Conservation (phyloP, 2,113 vertebrate genomes). For the Dromiciops gliroides region DNA sequence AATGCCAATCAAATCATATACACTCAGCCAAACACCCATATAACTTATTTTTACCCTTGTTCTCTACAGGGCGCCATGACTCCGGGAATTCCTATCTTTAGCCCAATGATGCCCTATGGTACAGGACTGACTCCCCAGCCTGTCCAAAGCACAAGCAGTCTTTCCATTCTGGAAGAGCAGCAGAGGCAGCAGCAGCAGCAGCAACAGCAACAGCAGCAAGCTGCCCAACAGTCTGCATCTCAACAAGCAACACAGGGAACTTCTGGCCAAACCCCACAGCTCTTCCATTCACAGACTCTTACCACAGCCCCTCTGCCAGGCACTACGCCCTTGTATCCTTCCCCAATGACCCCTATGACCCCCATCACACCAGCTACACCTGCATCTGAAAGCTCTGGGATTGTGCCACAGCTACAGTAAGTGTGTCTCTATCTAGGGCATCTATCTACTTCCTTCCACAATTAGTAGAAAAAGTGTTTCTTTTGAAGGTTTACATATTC, state of each 20-base stretch:
- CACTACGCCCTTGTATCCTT: slow-evolving; percentile 92
- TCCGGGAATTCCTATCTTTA: slow-evolving; percentile 94
- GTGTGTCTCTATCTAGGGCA: slow-evolving; percentile 59
- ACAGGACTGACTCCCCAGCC: slow-evolving; percentile 97
- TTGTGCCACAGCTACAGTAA: slow-evolving; percentile 98
- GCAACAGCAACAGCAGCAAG: slow-evolving; percentile 86
- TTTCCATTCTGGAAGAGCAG: slow-evolving; percentile 95
- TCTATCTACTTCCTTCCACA: not conserved
- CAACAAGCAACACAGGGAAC: slow-evolving; percentile 88
- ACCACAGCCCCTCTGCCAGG: slow-evolving; percentile 95
- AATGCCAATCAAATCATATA: not conserved
- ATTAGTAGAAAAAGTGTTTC: not conserved
- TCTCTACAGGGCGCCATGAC: slow-evolving; percentile 93
- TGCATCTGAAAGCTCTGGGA: slow-evolving; percentile 96
- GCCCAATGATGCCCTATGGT: slow-evolving; percentile 98
- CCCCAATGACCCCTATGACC: slow-evolving; percentile 97
- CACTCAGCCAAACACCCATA: not conserved
- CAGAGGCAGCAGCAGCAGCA: slow-evolving; percentile 92
- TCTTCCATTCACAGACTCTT: slow-evolving; percentile 95
- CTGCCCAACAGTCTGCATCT: slow-evolving; percentile 86
- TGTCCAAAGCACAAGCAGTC: slow-evolving; percentile 93
- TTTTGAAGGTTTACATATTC: not conserved
- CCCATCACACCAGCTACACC: slow-evolving; percentile 96
- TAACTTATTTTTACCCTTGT: slow-evolving; percentile 32
- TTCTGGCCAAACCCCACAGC: slow-evolving; percentile 94